Evolutionary conservation across 2,888 invertebrate species (phyloP).

Genomic region (Lasioglossum calceatum): DNA sequence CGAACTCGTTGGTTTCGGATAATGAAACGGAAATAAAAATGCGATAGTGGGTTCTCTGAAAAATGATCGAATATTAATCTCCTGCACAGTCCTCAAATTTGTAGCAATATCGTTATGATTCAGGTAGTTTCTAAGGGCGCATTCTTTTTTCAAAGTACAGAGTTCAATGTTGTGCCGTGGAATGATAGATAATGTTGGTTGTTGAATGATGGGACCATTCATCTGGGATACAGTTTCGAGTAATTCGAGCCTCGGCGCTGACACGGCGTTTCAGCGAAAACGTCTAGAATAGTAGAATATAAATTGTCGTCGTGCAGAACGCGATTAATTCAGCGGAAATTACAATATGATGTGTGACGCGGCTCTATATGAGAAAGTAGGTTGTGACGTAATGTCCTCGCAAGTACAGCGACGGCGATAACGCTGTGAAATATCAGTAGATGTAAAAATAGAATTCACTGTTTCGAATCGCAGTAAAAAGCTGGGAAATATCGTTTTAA

Average conservation of each 20-base stretch:
- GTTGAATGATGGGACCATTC: background rate
- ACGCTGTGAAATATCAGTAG: background rate
- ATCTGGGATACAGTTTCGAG: background rate
- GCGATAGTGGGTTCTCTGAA: background rate
- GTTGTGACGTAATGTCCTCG: conserved; percentile 7
- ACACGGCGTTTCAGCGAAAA: background rate
- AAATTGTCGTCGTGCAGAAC: background rate
- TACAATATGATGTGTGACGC: conserved; percentile 3
- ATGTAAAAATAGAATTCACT: background rate
- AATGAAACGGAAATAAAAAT: background rate
- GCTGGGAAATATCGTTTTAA: background rate
- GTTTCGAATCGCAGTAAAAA: background rate
- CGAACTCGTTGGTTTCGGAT: background rate
- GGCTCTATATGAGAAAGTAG: background rate
- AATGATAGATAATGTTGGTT: background rate
- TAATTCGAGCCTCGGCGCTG: background rate
- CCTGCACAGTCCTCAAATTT: too few relatives aligned
- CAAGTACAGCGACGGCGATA: background rate
- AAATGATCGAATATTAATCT: background rate
- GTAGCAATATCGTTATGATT: background rate
- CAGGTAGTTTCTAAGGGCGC: background rate
- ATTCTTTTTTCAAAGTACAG: background rate
- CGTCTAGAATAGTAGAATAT: background rate
- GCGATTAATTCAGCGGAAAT: conserved; percentile 8
- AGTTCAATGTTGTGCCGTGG: background rate